A percentile compares a stretch with the other conserved stretches of the same genome.
phyloP scores from a whole-genome alignment of 1,140 invertebrate species.

The Drosophila mauritiana region DNA sequence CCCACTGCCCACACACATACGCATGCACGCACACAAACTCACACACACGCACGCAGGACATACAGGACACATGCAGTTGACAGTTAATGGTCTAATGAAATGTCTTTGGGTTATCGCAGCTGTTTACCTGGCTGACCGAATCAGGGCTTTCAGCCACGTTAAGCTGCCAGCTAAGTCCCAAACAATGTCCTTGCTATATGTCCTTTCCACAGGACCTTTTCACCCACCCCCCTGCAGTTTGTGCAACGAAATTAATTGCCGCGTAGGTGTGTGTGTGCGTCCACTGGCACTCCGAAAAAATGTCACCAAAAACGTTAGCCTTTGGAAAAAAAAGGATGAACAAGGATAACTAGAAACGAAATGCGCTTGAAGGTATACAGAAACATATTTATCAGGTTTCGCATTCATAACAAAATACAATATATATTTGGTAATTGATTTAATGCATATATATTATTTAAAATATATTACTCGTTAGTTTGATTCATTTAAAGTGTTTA shows the following conservation, averaged over 20 bases:
- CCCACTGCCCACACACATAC: too few species aligned
- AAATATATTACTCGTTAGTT: too few species aligned
- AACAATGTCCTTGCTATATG: slow-evolving; percentile 34
- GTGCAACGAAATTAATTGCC: slow-evolving; percentile 56
- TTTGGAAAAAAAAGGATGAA: too few species aligned
- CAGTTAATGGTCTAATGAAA: slow-evolving; percentile 80
- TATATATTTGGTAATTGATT: too few species aligned
- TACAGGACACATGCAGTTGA: slow-evolving; percentile 61
- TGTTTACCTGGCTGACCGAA: slow-evolving; percentile 56
- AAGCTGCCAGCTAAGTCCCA: slow-evolving; percentile 22
- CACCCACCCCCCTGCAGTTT: background rate
- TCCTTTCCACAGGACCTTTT: background rate
- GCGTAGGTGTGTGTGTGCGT: slow-evolving; percentile 6
- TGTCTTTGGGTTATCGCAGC: slow-evolving; percentile 73
- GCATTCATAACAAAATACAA: too few species aligned
- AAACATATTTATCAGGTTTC: too few species aligned
- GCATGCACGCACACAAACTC: background rate
- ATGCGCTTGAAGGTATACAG: too few species aligned
- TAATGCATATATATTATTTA: too few species aligned
- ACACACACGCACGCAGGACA: background rate
- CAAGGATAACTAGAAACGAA: too few species aligned
- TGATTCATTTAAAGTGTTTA: too few species aligned
- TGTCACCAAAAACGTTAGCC: too few species aligned
- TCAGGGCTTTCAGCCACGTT: slow-evolving; percentile 20
- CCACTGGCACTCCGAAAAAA: background rate